Evolutionary conservation across 1,140 invertebrate species (phyloP).

Genomic region (Rhopalosiphum padi): DNA sequence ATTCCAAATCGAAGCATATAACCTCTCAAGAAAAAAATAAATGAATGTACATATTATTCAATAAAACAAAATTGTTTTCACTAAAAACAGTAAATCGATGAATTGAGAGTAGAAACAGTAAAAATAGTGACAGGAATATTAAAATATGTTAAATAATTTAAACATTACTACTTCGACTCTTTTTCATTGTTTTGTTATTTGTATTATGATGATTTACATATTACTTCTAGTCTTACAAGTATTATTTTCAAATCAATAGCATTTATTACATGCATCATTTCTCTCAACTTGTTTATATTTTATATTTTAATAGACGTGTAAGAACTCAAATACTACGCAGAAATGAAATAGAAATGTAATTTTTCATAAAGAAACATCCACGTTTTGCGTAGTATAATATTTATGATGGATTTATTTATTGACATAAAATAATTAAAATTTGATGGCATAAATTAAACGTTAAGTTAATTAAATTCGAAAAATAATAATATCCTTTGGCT

Average conservation of each 20-base stretch:
- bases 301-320: not conserved
- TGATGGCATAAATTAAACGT: not conserved
- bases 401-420: not conserved
- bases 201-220: not conserved
- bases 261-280: not conserved
- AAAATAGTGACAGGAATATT: not conserved
- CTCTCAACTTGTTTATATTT: not conserved
- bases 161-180: not conserved
- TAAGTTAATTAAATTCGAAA: not conserved
- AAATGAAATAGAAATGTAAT: not conserved
- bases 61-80: not conserved
- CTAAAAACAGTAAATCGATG: not conserved
- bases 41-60: not conserved
- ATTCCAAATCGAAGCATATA: not conserved
- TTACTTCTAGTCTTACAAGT: not conserved
- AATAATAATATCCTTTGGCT: not conserved
- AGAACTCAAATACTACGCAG: not conserved
- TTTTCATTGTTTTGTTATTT: not conserved
- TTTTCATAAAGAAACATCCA: not conserved
- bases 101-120: not conserved
- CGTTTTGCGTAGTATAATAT: not conserved
- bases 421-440: not conserved
- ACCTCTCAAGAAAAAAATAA: not conserved
- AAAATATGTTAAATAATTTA: conserved; percentile 1
- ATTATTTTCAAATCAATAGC: not conserved